These are phyloP conservation scores for Bolborhynchus lineola DNA, from an alignment of 2,113 vertebrate genomes.

Conservation along the genomic window DNA sequence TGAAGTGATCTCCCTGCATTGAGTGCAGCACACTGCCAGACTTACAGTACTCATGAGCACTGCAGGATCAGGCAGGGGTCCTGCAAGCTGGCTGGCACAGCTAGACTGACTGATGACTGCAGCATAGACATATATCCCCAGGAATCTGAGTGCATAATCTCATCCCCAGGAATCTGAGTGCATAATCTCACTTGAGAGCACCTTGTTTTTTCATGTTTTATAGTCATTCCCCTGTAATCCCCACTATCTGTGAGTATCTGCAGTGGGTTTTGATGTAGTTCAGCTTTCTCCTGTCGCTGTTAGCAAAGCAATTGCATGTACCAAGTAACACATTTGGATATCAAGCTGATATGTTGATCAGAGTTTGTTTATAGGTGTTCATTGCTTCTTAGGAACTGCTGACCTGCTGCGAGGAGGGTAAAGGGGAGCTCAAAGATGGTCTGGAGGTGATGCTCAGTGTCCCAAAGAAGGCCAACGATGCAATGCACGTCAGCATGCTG, in stretches of 20 bases:
- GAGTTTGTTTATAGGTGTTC: not conserved
- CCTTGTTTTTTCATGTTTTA: not conserved
- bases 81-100: not conserved
- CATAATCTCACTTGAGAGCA: not conserved
- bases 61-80: not conserved
- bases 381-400: constrained; percentile 84
- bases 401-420: constrained; percentile 97
- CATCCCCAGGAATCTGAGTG: not conserved
- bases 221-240: not conserved
- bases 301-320: not conserved
- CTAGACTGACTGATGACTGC: not conserved
- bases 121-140: not conserved
- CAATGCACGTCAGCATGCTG: constrained; percentile 98
- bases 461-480: constrained; percentile 96
- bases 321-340: too few relatives aligned
- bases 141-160: not conserved
- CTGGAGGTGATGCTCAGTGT: constrained; percentile 98
- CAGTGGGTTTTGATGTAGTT: not conserved
- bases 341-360: not conserved
- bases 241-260: not conserved
- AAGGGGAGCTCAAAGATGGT: constrained; percentile 96
- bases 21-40: not conserved
- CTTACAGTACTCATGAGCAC: not conserved
- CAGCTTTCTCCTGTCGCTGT: not conserved
- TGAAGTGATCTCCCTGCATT: not conserved